These are phyloP conservation scores for Anguilla marmorata DNA, from an alignment of 2,797 vertebrate species.

Conservation along the genomic window DNA sequence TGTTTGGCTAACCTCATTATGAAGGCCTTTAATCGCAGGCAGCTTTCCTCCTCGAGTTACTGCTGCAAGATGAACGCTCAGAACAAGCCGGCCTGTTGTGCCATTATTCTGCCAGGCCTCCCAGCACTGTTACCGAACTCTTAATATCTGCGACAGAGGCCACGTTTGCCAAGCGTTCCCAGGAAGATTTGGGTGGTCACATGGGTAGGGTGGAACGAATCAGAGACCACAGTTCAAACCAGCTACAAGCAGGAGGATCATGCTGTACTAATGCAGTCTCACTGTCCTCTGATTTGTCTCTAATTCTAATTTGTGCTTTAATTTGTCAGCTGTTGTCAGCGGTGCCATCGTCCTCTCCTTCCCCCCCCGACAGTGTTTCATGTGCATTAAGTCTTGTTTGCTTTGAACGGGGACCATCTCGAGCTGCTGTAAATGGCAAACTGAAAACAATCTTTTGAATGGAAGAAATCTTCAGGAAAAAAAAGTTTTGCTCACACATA, in stretches of 20 bases:
- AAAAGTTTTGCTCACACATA: conserved; percentile 39
- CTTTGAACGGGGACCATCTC: conserved; percentile 37
- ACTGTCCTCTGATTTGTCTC: conserved; percentile 32
- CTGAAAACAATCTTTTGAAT: conserved; percentile 20
- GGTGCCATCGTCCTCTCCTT: conserved; percentile 43
- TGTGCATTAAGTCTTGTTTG: conserved; percentile 47
- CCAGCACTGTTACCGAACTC: background rate
- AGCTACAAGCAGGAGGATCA: background rate
- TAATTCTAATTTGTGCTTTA: conserved; percentile 30
- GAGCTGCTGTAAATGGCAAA: conserved; percentile 42
- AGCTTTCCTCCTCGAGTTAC: background rate
- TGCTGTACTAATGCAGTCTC: background rate
- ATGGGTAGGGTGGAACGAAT: conserved; percentile 27
- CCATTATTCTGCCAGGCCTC: background rate
- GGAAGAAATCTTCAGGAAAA: background rate
- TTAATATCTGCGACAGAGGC: conserved; percentile 22
- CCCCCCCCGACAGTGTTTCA: conserved; percentile 9
- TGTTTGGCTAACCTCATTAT: conserved; percentile 8
- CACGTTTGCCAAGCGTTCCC: conserved; percentile 37
- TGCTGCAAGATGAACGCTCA: background rate
- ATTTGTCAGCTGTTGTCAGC: conserved; percentile 46
- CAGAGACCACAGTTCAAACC: background rate
- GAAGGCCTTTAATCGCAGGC: background rate
- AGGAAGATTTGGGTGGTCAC: conserved; percentile 37
- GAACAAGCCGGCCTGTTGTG: background rate